These are phyloP conservation scores for Dromaius novaehollandiae DNA, from an alignment of 2,113 vertebrate genomes.

Conservation along the genomic window DNA sequence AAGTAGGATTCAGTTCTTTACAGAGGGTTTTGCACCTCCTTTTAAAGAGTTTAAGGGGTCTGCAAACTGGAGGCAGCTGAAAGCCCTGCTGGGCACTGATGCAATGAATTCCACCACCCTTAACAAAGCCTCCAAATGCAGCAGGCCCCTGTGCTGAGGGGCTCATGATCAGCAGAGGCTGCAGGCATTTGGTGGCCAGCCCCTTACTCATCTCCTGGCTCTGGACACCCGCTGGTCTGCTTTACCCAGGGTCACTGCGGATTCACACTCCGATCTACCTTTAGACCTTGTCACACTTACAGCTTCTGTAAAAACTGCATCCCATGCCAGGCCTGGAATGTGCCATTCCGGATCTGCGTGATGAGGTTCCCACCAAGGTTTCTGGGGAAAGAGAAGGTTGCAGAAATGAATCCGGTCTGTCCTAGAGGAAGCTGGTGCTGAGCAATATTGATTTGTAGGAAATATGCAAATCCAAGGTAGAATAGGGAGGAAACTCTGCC, in stretches of 20 bases:
- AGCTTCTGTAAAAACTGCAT: constrained; percentile 64
- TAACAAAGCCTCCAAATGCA: too few relatives aligned
- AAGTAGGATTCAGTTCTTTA: neutral
- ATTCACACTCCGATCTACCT: rapidly evolving
- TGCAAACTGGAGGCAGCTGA: too few relatives aligned
- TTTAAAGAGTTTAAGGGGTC: too few relatives aligned
- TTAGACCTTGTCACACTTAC: constrained; percentile 41
- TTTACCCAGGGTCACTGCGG: neutral
- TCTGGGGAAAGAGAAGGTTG: constrained; percentile 24
- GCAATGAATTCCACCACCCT: too few relatives aligned
- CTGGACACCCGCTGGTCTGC: neutral
- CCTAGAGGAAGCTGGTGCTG: neutral
- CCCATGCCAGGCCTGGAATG: constrained; percentile 69
- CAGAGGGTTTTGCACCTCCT: neutral
- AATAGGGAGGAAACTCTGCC: neutral
- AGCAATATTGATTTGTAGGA: neutral
- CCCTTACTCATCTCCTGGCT: too few relatives aligned
- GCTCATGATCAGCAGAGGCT: too few relatives aligned
- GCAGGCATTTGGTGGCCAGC: too few relatives aligned
- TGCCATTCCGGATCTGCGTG: neutral
- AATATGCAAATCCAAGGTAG: neutral
- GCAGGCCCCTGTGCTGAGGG: too few relatives aligned
- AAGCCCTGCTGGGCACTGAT: too few relatives aligned
- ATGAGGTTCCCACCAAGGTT: constrained; percentile 61
- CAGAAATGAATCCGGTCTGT: neutral